A percentile compares a stretch with the other conserved stretches of the same genome.
Conservation (phyloP, 1,140 invertebrate species). For the Phthorimaea operculella region DNA sequence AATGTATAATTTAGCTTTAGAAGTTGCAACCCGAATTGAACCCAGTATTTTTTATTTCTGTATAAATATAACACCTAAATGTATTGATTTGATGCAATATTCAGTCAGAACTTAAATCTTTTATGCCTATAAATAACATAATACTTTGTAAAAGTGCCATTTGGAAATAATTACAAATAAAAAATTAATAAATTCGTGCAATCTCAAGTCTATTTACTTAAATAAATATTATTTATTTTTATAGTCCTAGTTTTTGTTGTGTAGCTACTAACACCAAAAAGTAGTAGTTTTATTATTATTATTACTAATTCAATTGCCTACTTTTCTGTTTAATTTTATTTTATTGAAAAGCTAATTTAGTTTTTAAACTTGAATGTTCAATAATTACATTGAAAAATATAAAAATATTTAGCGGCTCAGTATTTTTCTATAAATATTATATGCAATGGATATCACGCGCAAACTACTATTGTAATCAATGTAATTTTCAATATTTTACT, state of each 20-base stretch:
- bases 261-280: conserved; percentile 66
- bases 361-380: too few relatives aligned
- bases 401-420: too few relatives aligned
- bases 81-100: too few relatives aligned
- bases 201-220: conserved; percentile 43
- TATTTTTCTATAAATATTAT: too few relatives aligned
- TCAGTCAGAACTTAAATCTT: too few relatives aligned
- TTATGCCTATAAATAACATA: conserved; percentile 8
- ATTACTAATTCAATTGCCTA: conserved; percentile 38
- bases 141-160: conserved; percentile 58
- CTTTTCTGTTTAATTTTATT: conserved; percentile 27
- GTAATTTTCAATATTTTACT: conserved; percentile 23
- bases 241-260: conserved; percentile 42
- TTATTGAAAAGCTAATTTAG: background rate
- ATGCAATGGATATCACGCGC: too few relatives aligned
- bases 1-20: too few relatives aligned
- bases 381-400: too few relatives aligned
- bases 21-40: too few relatives aligned
- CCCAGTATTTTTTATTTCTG: too few relatives aligned
- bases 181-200: conserved; percentile 39
- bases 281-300: conserved; percentile 47
- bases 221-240: conserved; percentile 49
- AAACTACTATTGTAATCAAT: too few relatives aligned
- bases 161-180: conserved; percentile 15
- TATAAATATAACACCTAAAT: too few relatives aligned